Conservation (phyloP, 2,888 invertebrate genomes). For the Hyppa rectilinea region DNA sequence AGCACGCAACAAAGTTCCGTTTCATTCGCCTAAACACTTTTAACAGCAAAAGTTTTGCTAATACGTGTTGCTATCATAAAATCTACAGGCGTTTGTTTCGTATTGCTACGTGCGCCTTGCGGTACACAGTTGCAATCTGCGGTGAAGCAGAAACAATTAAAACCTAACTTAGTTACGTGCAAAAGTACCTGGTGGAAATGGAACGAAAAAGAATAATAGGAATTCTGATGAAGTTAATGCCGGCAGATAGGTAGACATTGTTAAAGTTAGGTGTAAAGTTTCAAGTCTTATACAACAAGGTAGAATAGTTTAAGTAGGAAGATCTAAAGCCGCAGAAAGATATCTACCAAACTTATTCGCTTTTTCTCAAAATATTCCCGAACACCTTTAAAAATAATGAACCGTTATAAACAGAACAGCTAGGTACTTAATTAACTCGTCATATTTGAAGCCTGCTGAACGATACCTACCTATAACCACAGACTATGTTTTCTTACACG, state of each 20-base stretch:
- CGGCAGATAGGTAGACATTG: neutral
- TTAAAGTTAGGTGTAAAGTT: conserved; percentile 5
- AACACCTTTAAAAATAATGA: neutral
- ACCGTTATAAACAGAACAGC: neutral
- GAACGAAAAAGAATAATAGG: conserved; percentile 46
- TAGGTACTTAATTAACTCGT: neutral
- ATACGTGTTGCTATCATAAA: conserved; percentile 70
- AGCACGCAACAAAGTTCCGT: conserved; percentile 57
- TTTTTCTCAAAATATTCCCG: too few species aligned
- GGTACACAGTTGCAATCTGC: conserved; percentile 50
- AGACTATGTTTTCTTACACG: conserved; percentile 7
- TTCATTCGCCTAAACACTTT: conserved; percentile 62
- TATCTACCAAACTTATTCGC: too few species aligned
- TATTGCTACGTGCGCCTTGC: conserved; percentile 41
- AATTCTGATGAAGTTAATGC: conserved; percentile 41
- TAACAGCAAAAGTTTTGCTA: conserved; percentile 63
- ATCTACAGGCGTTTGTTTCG: conserved; percentile 66
- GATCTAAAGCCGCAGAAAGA: neutral
- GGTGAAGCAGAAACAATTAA: conserved; percentile 42
- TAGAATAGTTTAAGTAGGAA: neutral
- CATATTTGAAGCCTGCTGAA: neutral
- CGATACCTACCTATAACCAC: neutral
- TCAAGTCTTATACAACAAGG: neutral
- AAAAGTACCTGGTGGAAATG: conserved; percentile 18
- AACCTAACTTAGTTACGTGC: conserved; percentile 45